Evolutionary conservation across 2,797 vertebrate species (phyloP), one percentile per base, ranked within the genome.

Genomic region (Tenualosa ilisha): DNA sequence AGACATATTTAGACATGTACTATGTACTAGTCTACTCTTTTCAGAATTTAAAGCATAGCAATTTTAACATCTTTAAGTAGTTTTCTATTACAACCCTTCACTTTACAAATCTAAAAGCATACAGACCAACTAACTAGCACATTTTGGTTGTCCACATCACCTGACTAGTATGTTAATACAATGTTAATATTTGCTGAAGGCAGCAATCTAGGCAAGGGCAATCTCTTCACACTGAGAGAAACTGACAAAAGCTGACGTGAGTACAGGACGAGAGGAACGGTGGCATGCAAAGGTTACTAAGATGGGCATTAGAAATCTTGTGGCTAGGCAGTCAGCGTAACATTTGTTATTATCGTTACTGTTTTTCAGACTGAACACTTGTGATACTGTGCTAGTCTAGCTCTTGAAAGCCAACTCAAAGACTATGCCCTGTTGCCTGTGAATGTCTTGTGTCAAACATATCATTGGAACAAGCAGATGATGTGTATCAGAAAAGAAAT

Each of bases 361-460:
- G 22, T 83, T 79, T 61, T 85, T 81, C 61, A 65, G 72, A 53
- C 15, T 72, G 83, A 84, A 72, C 8, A 46, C 84, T 72, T 43
- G 20, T 3, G 2, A 24, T 83, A 50, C 75, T 24, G 37, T 79
- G 24, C n/a, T 53, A 84, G 53, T 6, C 83, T 43, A 50, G 59
- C 46, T 87, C 56, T 84, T 82, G 20, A 40, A 37, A 37, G 13
- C 24, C 49, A 72, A 82, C 9, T 24, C 13, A 59, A 84, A 20
- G 56, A 5, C 17, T 68, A 79, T 83, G 31, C 50, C 83, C 37
- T 63, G 20, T 56, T 15, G 79, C 84, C 79, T 86, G 26, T 83
- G 82, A 82, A 83, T 65, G 86, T 93, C 94, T 93, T 92, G 83
- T 93, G 93, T 91, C 85, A 92, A 88, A 89, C 82, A 61, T 88